Conservation (phyloP, 2,113 vertebrate species). For the Chaenogobius annularis region DNA sequence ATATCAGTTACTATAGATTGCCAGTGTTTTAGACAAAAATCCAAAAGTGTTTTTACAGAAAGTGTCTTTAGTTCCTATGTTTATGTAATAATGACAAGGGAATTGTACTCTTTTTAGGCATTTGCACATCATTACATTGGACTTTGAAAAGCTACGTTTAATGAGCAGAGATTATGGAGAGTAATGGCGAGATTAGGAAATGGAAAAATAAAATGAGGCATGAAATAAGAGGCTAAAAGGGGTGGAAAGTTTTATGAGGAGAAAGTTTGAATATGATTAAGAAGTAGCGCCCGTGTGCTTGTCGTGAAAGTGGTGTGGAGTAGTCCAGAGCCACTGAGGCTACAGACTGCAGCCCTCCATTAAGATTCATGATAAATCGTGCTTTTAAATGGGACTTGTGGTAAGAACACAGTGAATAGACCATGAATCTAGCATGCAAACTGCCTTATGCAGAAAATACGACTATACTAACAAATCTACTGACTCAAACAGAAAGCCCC, state of each 20-base stretch:
- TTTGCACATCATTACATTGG: constrained; percentile 5
- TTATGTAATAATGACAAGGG: not conserved
- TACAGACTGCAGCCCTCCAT: constrained; percentile 28
- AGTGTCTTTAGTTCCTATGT: not conserved
- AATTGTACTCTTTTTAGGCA: not conserved
- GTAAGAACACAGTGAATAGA: constrained; percentile 26
- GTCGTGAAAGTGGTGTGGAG: constrained; percentile 9
- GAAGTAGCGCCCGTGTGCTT: constrained; percentile 13
- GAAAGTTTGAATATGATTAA: constrained; percentile 14
- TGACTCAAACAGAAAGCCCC: not conserved
- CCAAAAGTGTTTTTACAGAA: not conserved
- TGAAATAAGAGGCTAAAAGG: constrained; percentile 7
- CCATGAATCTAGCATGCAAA: constrained; percentile 3
- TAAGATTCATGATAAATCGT: constrained; percentile 42
- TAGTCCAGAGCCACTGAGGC: constrained; percentile 22
- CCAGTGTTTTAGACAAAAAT: not conserved
- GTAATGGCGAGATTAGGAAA: constrained; percentile 4
- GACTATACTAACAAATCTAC: constrained; percentile 4
- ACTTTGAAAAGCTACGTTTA: constrained; percentile 4
- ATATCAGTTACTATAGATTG: no score
- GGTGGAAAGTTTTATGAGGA: constrained; percentile 17
- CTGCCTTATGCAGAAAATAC: not conserved
- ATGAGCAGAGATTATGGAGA: constrained; percentile 11
- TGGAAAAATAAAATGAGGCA: constrained; percentile 12
- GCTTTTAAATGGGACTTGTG: constrained; percentile 43